These are phyloP conservation scores for Lordiphosa collinella DNA, from an alignment of 1,140 invertebrate genomes.

Conservation along the genomic window DNA sequence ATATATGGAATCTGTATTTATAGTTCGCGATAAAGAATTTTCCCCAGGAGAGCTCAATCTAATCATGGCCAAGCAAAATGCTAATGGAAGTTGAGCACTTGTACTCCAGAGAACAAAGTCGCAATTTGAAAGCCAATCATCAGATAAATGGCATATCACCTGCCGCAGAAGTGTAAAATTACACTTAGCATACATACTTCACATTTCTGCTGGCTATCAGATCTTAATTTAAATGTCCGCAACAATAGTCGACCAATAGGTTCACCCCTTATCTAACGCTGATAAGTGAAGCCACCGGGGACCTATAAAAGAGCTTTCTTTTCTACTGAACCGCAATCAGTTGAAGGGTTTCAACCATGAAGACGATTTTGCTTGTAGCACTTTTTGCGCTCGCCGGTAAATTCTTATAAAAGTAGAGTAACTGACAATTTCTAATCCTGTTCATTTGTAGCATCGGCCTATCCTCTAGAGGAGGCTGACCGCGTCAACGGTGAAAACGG, in stretches of 20 bases:
- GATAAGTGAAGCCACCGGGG: slow-evolving; percentile 11
- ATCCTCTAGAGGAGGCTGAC: slow-evolving; percentile 47
- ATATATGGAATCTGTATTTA: too few relatives aligned
- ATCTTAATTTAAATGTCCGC: slow-evolving; percentile 16
- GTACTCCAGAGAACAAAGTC: slow-evolving; percentile 1
- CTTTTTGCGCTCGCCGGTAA: slow-evolving; percentile 49
- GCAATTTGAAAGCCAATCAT: slow-evolving; percentile 13
- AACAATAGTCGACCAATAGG: not conserved
- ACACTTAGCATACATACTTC: too few relatives aligned
- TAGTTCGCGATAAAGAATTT: too few relatives aligned
- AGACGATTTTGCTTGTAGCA: slow-evolving; percentile 40
- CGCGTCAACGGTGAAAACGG: slow-evolving; percentile 69
- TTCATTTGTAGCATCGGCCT: slow-evolving; percentile 32
- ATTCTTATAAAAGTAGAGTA: not conserved
- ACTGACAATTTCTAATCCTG: not conserved
- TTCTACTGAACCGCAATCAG: slow-evolving; percentile 7
- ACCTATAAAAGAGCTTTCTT: slow-evolving; percentile 32
- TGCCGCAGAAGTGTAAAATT: not conserved
- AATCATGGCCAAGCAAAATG: not conserved
- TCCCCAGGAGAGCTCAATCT: too few relatives aligned
- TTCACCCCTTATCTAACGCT: not conserved
- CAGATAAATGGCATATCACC: slow-evolving; percentile 2
- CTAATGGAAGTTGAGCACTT: not conserved
- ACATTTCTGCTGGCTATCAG: slow-evolving; percentile 12
- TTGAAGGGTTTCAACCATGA: slow-evolving; percentile 36